Evolutionary conservation across 2,888 invertebrate genomes (phyloP).

Genomic region (Drosophila pseudotakahashii): DNA sequence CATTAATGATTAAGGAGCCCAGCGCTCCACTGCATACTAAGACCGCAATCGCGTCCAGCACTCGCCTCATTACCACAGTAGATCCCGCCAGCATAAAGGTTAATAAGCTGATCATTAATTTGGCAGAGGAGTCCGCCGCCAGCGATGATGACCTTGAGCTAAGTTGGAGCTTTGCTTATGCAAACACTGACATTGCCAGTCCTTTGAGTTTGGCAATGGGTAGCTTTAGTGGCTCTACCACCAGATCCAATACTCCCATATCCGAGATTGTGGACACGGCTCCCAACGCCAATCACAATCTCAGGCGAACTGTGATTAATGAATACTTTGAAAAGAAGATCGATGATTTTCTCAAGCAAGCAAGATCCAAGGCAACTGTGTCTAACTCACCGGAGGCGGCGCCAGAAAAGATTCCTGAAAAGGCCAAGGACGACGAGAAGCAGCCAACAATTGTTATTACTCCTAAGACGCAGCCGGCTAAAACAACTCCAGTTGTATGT

Average conservation of each 20-base stretch:
- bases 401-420: constrained; percentile 12
- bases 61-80: constrained; percentile 76
- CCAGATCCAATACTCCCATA: constrained; percentile 72
- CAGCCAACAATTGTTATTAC: not conserved
- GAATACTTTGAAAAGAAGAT: constrained; percentile 80
- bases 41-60: constrained; percentile 26
- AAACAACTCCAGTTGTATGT: constrained; percentile 77
- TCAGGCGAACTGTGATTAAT: constrained; percentile 67
- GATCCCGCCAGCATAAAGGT: constrained; percentile 75
- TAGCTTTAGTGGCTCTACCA: constrained; percentile 72
- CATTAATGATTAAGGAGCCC: constrained; percentile 55
- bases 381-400: constrained; percentile 3
- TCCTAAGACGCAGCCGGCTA: constrained; percentile 15
- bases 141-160: constrained; percentile 73
- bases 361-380: constrained; percentile 70
- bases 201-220: constrained; percentile 80
- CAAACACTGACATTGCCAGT: constrained; percentile 76
- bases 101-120: constrained; percentile 75
- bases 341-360: constrained; percentile 81
- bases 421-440: not conserved
- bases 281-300: constrained; percentile 44
- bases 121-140: constrained; percentile 74
- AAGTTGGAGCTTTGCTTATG: constrained; percentile 33
- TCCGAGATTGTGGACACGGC: constrained; percentile 39
- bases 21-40: constrained; percentile 35